phyloP scores from a whole-genome alignment of 2,113 vertebrate genomes.

The Dunckerocampus dactyliophorus region DNA sequence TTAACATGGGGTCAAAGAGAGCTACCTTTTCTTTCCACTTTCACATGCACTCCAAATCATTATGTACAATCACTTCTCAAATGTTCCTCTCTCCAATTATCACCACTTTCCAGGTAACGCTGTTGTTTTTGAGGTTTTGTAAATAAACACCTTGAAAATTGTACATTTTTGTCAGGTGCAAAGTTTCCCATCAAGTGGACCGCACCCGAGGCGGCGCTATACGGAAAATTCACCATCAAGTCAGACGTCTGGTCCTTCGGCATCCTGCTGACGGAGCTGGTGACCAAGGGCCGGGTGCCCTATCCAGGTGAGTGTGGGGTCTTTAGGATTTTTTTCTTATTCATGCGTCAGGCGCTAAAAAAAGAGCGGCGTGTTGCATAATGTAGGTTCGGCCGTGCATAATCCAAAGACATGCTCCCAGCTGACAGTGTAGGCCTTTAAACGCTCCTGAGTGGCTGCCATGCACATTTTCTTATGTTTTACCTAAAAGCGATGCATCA shows the following conservation, averaged over 20 bases:
- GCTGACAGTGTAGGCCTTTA: slow-evolving; percentile 12
- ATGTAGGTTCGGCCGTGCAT: slow-evolving; percentile 31
- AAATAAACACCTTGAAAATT: not conserved
- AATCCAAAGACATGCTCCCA: slow-evolving; percentile 38
- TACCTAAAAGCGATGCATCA: too few species aligned
- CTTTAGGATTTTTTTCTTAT: slow-evolving; percentile 7
- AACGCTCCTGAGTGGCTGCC: not conserved
- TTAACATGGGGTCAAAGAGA: too few species aligned
- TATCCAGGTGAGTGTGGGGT: slow-evolving; percentile 85
- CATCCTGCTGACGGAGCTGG: slow-evolving; percentile 96
- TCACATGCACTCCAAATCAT: too few species aligned
- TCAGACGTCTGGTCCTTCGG: slow-evolving; percentile 99
- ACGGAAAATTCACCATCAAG: slow-evolving; percentile 98
- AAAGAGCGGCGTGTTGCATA: slow-evolving; percentile 37
- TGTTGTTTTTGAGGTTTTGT: too few species aligned
- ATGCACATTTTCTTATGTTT: too few species aligned
- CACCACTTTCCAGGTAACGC: too few species aligned
- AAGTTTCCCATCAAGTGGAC: slow-evolving; percentile 99
- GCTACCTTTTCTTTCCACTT: not conserved
- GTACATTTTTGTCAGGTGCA: slow-evolving; percentile 73
- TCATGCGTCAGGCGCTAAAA: slow-evolving; percentile 16
- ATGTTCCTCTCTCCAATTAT: not conserved
- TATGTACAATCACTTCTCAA: not conserved
- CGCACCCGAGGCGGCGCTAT: slow-evolving; percentile 91
- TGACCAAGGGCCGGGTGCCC: slow-evolving; percentile 97